Evolutionary conservation across 2,797 vertebrate species (phyloP), one percentile per base, ranked within the genome.

Genomic region (Sebastes itinus): DNA sequence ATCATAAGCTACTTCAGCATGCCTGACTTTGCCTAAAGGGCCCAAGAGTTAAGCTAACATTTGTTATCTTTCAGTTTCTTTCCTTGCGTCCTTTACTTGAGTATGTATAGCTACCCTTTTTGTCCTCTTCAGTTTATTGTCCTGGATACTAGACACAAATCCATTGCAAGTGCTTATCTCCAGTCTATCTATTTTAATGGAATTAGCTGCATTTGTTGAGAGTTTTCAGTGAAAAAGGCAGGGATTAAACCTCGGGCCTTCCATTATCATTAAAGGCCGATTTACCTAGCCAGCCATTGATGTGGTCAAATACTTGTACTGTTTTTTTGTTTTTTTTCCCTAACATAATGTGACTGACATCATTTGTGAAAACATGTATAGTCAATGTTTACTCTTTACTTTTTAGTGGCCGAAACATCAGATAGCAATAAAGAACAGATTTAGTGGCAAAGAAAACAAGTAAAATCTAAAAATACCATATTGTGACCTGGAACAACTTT

Each of bases 321-420:
- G 20, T n/a, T 61, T 12, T 18, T 60, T 54, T 14, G 9, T 42
- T 52, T 63, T 72, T 32, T n/a, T 12, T 1, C 3, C 16, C 56
- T 7, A 28, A 59, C 25, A 59, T 66, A 20, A 67, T 64, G 10
- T 32, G 27, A 70, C 16, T 54, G 33, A 61, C 12, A 33, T 35
- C 4, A 7, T 61, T 81, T 67, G 32, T 52, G 65, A 20, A 70
- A 56, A 66, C 55, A 60, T 66, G 14, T 18, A 56, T 2, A 54
- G 52, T 74, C 23, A 74, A 61, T 63, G 64, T 65, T 56, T 74
- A 35, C 54, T 58, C n/a, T 10, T 13, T 20, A 56, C 54, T 1
- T 13, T 74, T 62, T 46, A 59, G 68, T 64, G 67, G 28, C n/a
- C 32, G 35, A 14, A 75, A 74, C 52, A 69, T 69, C 69, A 64